phyloP scores from a whole-genome alignment of 2,888 invertebrate genomes.

The Synanthedon tipuliformis region DNA sequence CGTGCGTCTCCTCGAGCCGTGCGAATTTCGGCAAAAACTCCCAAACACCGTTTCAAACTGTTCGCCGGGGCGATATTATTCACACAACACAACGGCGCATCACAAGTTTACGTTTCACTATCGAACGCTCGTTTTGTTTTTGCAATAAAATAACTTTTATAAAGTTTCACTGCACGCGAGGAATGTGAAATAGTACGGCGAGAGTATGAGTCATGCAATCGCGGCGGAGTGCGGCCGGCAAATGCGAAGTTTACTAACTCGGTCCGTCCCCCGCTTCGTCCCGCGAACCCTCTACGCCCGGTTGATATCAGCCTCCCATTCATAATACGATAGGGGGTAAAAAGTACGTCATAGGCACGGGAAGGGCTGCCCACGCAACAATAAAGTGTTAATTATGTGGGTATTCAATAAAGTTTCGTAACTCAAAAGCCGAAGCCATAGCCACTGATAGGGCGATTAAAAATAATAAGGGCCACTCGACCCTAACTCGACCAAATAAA shows the following conservation, averaged over 20 bases:
- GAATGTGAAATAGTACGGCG: conserved; percentile 19
- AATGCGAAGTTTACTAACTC: conserved; percentile 34
- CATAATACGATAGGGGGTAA: conserved; percentile 56
- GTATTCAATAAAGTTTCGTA: conserved; percentile 7
- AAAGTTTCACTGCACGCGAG: conserved; percentile 60
- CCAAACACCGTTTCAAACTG: conserved; percentile 14
- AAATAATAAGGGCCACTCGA: neutral
- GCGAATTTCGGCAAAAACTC: conserved; percentile 35
- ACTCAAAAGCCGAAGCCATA: neutral
- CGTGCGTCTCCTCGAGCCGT: conserved; percentile 22
- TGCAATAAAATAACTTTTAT: conserved; percentile 40
- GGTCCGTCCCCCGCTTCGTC: conserved; percentile 15
- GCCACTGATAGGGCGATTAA: neutral
- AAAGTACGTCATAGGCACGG: conserved; percentile 24
- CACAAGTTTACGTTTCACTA: conserved; percentile 61
- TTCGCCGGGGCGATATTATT: conserved; percentile 24
- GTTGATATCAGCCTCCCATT: conserved; percentile 38
- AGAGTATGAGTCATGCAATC: conserved; percentile 11
- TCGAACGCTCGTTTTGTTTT: conserved; percentile 56
- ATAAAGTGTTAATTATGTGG: conserved; percentile 33
- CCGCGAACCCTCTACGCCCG: conserved; percentile 11
- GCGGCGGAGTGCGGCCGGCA: conserved; percentile 39
- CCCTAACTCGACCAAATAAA: no score
- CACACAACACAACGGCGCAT: conserved; percentile 47
- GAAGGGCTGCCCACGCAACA: conserved; percentile 27